A percentile compares a stretch with the other conserved stretches of the same genome.
These are phyloP conservation scores for Drosophila percnosoma DNA, from an alignment of 2,888 invertebrate species.

Conservation along the genomic window DNA sequence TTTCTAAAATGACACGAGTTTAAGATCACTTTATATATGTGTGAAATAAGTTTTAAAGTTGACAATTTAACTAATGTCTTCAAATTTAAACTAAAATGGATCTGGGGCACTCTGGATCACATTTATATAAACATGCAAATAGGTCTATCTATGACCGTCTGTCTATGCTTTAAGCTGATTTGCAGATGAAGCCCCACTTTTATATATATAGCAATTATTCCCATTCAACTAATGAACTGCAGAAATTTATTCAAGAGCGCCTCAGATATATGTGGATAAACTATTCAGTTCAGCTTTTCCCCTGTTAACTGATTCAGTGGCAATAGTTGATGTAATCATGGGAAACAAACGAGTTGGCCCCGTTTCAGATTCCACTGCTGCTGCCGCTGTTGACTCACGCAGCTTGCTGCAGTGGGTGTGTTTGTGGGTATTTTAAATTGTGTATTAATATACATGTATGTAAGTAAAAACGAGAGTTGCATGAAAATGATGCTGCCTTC, in stretches of 20 bases:
- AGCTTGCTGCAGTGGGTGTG: background rate
- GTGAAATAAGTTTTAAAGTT: background rate
- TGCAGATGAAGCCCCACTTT: background rate
- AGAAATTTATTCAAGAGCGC: background rate
- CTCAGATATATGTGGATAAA: background rate
- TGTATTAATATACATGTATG: background rate
- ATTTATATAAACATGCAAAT: background rate
- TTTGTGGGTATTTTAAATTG: background rate
- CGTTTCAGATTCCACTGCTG: background rate
- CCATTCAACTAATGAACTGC: background rate
- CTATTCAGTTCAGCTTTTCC: background rate
- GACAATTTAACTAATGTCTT: too few species aligned
- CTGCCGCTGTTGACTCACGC: constrained; percentile 1
- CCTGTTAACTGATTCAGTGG: background rate
- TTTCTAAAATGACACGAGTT: background rate
- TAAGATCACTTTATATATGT: background rate
- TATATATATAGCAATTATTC: too few species aligned
- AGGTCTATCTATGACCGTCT: background rate
- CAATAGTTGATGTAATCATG: background rate
- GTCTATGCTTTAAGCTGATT: background rate
- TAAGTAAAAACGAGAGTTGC: constrained; percentile 1
- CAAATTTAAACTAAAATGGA: too few species aligned
- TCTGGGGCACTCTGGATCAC: background rate
- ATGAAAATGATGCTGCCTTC: background rate
- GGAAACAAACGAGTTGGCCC: constrained; percentile 4